Conservation (phyloP, 2,797 vertebrate genomes). For the Atherinosoma microstoma region DNA sequence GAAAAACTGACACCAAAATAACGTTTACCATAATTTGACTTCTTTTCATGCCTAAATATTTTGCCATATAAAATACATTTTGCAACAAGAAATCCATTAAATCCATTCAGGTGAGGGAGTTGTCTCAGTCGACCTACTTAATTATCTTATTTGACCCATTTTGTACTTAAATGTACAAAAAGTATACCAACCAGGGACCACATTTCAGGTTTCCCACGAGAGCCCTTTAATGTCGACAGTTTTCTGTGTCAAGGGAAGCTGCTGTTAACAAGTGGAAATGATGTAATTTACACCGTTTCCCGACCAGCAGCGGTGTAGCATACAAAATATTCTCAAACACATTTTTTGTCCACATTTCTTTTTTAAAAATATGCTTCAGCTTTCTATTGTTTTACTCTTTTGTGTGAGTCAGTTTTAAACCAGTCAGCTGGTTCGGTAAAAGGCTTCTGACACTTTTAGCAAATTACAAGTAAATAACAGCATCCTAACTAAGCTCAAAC, state of each 20-base stretch:
- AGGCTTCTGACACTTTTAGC: background rate
- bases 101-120: background rate
- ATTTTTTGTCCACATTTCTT: background rate
- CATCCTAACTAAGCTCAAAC: background rate
- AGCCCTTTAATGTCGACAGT: background rate
- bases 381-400: conserved; percentile 10
- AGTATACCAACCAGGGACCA: background rate
- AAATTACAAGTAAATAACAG: background rate
- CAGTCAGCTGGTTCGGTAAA: background rate
- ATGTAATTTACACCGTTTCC: background rate
- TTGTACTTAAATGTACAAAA: background rate
- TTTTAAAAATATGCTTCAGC: conserved; percentile 3
- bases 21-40: no score
- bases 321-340: background rate
- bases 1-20: no score
- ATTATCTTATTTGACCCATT: background rate
- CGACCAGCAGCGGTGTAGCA: background rate
- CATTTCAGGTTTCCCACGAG: background rate
- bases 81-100: no score
- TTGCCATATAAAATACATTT: no score
- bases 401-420: background rate
- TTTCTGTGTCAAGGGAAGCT: background rate
- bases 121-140: background rate
- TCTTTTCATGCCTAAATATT: no score
- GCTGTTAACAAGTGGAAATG: background rate